Base-by-base conservation (phyloP, 2,113 vertebrate species). In the Miniopterus natalensis region DNA sequence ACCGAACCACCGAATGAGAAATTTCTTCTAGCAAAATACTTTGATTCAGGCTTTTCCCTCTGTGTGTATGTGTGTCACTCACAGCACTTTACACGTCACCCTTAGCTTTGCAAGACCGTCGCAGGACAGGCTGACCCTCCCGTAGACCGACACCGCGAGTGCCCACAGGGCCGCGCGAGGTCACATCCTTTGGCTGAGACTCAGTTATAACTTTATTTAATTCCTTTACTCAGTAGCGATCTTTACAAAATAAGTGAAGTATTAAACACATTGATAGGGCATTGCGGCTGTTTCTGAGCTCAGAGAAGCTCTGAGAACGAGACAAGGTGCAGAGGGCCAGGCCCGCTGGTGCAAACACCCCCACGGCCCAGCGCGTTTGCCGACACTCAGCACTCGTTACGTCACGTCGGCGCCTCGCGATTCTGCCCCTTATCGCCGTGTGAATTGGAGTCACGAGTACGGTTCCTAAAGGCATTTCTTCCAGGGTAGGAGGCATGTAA, bases 191-290 rank as follows among this genome's bases (percentile, higher is more conserved):
- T 96, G 85, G 89, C 45, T 95, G 95, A 96, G n/a, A 78, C 68
- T 97, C 94, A 97, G 75, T 96, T 97, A 97, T 68, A 88, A 92
- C 95, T 97, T 95, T 95, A 98, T 97, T 97, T 97, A 97, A 97
- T 70, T 83, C 65, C 45, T 96, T 97, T 93, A 81, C 47, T 92
- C 91, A 79, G 55, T 63, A 79, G n/a, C 49, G 70, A 47, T 31
- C 27, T 51, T 57, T 78, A 5, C 29, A 77, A 70, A 80, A 61
- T 65, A 61, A 90, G 18, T 86, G 49, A 71, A 89, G 57, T 73
- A 92, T 86, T 92, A 90, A 94, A 71, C 8, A 61, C 8, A 73
- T 73, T 94, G 15, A 66, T 68, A 88, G 59, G 11, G 6, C 23
- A 9, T 55, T 23, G 40, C 9, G 75, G 10, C 47, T 85, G 94